Percentiles rank a stretch among this genome's conserved stretches.
Evolutionary conservation across 2,888 invertebrate species (phyloP).

Genomic region (Parnassius orleans): DNA sequence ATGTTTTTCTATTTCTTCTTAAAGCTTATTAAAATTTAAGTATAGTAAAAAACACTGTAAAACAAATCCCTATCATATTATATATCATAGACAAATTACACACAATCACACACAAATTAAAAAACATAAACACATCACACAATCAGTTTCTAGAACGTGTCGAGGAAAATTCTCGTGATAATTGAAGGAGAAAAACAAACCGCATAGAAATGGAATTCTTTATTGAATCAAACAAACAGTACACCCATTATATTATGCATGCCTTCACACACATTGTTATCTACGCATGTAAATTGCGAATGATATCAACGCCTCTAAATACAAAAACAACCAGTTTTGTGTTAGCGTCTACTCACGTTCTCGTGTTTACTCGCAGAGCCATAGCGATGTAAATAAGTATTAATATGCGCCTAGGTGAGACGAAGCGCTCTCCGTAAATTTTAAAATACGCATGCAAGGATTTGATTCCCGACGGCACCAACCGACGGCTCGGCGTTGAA

Average conservation of each 20-base stretch:
- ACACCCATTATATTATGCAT: constrained; percentile 37
- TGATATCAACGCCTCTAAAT: constrained; percentile 49
- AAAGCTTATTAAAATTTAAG: too few relatives aligned
- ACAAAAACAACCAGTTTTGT: constrained; percentile 51
- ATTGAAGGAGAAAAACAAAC: constrained; percentile 10
- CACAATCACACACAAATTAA: too few relatives aligned
- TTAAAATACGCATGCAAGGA: too few relatives aligned
- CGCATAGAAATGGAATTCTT: constrained; percentile 9
- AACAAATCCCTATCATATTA: too few relatives aligned
- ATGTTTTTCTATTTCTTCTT: too few relatives aligned
- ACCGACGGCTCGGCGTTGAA: too few relatives aligned
- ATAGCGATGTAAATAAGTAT: constrained; percentile 43
- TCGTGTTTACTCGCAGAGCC: constrained; percentile 42
- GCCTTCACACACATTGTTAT: constrained; percentile 39
- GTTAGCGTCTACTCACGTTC: constrained; percentile 34
- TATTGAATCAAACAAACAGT: constrained; percentile 12
- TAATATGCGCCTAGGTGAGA: constrained; percentile 19
- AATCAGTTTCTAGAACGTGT: constrained; percentile 1
- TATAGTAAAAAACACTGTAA: too few relatives aligned
- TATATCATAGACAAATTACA: too few relatives aligned
- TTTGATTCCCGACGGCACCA: too few relatives aligned
- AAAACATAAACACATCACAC: too few relatives aligned
- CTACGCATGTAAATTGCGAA: constrained; percentile 43
- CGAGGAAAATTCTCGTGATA: constrained; percentile 20
- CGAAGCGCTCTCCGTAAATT: too few relatives aligned